Evolutionary conservation across 2,113 vertebrate species (phyloP), one percentile per base, ranked within the genome.

Genomic region (Carassius gibelio): DNA sequence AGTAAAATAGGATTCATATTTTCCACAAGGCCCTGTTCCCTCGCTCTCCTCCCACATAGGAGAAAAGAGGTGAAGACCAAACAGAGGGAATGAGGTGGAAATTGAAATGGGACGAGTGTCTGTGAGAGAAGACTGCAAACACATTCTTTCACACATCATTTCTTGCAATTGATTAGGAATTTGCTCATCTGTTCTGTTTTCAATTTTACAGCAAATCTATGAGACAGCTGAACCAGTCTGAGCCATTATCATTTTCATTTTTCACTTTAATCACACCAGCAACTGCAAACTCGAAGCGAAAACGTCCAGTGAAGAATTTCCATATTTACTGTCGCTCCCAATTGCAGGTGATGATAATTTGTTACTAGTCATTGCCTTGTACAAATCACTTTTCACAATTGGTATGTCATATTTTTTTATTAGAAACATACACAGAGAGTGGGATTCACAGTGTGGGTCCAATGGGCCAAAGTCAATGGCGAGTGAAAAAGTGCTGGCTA

Each of bases 1-100:
- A 88, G 88, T 72, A 87, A 89, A 93, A 91, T 75, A 81, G 85
- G 88, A 92, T 89, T 85, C 64, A 34, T 34, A 71, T 91, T 92
- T 92, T 89, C 88, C 83, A 88, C 85, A 71, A 61, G 62, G 19
- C 57, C 57, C 7, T 2, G 21, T 26, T 55, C 42, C 64, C 68
- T 61, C 36, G 8, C 76, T 83, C n/a, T 71, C 34, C 69, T 77
- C 71, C 69, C 77, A 55, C 79, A n/a, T 9, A 38, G 42, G 10
- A 81, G 80, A 79, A 85, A 57, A 69, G 17, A 55, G 76, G 77
- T 61, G 8, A 81, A 74, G 77, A 85, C 66, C 77, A 74, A 85
- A 62, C 48, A 23, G 30, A 66, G 68, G 50, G 36, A 81, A 36
- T 62, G 66, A 80, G 50, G 68, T 80, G 84, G 61, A 85, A 85